Evolutionary conservation across 2,888 invertebrate species (phyloP), one percentile per base, ranked within the genome.

Genomic region (Tachina lurida): DNA sequence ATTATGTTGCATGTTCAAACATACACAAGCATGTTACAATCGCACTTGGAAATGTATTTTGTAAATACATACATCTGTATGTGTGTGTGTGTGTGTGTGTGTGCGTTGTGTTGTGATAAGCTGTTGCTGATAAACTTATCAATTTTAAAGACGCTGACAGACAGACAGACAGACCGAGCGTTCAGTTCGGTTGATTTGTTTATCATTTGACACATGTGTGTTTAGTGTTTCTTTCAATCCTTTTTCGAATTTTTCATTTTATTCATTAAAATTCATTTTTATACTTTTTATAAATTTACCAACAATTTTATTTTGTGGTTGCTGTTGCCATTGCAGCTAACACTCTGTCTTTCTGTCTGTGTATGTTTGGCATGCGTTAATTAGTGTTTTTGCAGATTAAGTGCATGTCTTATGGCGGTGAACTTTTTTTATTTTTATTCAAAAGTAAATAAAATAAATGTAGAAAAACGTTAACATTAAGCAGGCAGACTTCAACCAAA

Each of bases 121-220:
- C 83, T 80, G 83, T 86, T 86, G 83, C 73, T 86, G 86, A 86
- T 86, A 86, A 86, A 86, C 83, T 86, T 86, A 86, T 86, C 86
- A 83, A 68, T 76, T 83, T 62, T 83, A 83, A 86, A 86, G 76
- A 83, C 79, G 76, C 86, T 86, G 83, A 84, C 81, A 85, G 81
- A 75, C 83, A 52, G 73, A 60, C 62, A 71, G 79, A 77, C 84
- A 19, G 60, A 60, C 78, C 54, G 31, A 65, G 56, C 52, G 52
- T 13, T 3, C 56, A 52, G 65, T 17, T 17, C 89, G 90, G 89
- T 91, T 90, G 90, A 90, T 90, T 91, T 90, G 91, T 91, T 91
- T 90, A 90, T 90, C 90, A 90, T 90, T 91, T 90, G 90, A 91
- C 90, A 91, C 79, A 80, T 86, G 86, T 83, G 85, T 85, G 85